phyloP scores from a whole-genome alignment of 2,797 vertebrate genomes.

The Eulemur mongoz region DNA sequence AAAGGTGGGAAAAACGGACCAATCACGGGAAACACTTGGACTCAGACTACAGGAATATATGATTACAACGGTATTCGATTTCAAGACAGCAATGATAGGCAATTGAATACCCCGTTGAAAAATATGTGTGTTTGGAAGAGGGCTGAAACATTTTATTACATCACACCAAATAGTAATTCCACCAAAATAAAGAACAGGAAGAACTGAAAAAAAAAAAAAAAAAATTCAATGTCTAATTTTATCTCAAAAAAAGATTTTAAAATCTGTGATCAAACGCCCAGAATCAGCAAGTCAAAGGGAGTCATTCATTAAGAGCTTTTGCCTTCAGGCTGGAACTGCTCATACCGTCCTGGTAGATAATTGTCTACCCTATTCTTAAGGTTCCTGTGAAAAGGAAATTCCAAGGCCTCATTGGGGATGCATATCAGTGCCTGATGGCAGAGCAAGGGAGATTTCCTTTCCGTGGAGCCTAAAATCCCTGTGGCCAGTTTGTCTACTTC shows the following conservation, averaged over 20 bases:
- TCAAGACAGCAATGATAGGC: not conserved
- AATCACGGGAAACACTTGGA: not conserved
- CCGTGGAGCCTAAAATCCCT: not conserved
- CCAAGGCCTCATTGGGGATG: not conserved
- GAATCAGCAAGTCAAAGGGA: slow-evolving; percentile 32
- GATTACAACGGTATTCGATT: not conserved
- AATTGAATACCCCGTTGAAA: not conserved
- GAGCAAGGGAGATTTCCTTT: not conserved
- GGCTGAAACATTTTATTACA: not conserved
- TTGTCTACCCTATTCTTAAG: slow-evolving; percentile 5
- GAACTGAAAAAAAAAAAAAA: not conserved
- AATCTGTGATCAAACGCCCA: not conserved
- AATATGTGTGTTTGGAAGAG: not conserved
- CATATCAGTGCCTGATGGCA: not conserved
- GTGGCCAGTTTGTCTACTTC: not conserved
- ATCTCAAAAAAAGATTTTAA: not conserved
- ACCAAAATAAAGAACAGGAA: not conserved
- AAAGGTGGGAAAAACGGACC: not conserved
- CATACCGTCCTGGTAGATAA: slow-evolving; percentile 17
- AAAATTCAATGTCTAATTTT: not conserved
- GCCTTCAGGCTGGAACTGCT: slow-evolving; percentile 40
- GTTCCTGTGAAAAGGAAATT: slow-evolving; percentile 53
- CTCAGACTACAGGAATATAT: not conserved
- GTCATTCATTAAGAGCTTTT: slow-evolving; percentile 38
- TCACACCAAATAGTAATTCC: not conserved